A percentile compares a stretch with the other conserved stretches of the same genome.
Conservation (phyloP, 2,888 invertebrate species). For the Drosophila anomalipes region DNA sequence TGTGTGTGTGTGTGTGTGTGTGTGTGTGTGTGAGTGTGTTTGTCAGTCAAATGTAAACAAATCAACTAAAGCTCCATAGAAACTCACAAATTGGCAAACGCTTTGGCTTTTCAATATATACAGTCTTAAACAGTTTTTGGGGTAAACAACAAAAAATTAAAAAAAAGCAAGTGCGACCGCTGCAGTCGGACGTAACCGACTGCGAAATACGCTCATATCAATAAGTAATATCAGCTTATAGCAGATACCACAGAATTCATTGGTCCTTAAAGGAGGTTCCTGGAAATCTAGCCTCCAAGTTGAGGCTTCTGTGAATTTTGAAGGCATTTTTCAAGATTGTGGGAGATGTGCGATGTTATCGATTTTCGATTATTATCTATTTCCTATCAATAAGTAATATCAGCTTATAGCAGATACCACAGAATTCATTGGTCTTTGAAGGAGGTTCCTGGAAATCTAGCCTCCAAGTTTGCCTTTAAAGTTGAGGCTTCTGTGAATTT, state of each 20-base stretch:
- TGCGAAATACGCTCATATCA: neutral
- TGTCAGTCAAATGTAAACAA: slow-evolving; percentile 53
- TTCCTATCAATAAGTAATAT: too few species aligned
- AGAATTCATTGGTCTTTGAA: too few species aligned
- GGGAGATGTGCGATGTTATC: neutral
- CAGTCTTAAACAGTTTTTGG: slow-evolving; percentile 24
- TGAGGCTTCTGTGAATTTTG: too few species aligned
- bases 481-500: too few species aligned
- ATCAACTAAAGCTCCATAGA: slow-evolving; percentile 53
- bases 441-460: neutral
- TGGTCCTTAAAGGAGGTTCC: neutral
- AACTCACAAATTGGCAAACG: slow-evolving; percentile 29
- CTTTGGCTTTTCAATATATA: slow-evolving; percentile 36
- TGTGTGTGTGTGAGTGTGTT: slow-evolving; percentile 6
- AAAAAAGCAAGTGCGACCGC: neutral
- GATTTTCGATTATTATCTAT: neutral
- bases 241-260: too few species aligned
- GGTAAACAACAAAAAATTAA: neutral
- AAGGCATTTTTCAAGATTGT: neutral
- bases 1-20: slow-evolving; percentile 6
- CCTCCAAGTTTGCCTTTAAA: too few species aligned
- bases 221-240: neutral
- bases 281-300: neutral
- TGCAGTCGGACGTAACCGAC: neutral
- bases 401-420: too few species aligned